Evolutionary conservation across 2,888 invertebrate genomes (phyloP).

Genomic region (Kryphioiulus occultus): DNA sequence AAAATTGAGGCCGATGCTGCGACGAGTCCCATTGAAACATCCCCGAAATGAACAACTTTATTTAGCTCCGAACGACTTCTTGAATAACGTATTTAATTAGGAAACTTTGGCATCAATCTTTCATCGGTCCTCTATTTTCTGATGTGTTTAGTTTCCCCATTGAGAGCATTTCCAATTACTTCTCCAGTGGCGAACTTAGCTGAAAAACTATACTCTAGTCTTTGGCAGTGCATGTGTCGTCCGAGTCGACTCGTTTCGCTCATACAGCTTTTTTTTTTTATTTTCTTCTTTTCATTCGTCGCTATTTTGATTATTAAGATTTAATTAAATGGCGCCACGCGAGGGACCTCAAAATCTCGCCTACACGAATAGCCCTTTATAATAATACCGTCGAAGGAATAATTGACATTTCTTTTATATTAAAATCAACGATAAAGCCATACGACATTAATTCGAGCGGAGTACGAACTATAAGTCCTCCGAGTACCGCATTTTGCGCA

Average conservation of each 20-base stretch:
- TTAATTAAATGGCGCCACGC: neutral
- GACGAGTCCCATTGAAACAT: too few species aligned
- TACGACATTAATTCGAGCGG: too few species aligned
- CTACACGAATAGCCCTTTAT: too few species aligned
- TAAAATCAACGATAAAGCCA: too few species aligned
- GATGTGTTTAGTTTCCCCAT: neutral
- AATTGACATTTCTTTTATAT: too few species aligned
- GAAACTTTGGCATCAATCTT: neutral
- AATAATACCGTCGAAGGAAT: too few species aligned
- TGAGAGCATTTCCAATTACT: slow-evolving; percentile 5
- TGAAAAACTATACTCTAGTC: too few species aligned
- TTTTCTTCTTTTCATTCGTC: neutral
- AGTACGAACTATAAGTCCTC: too few species aligned
- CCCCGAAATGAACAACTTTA: neutral
- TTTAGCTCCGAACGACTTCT: neutral
- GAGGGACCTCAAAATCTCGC: neutral
- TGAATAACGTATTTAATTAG: neutral
- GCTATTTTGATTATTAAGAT: neutral
- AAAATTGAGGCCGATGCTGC: neutral
- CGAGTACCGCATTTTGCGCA: too few species aligned
- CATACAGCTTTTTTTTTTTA: too few species aligned
- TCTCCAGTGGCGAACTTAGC: neutral
- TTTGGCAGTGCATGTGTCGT: too few species aligned
- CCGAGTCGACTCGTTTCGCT: too few species aligned
- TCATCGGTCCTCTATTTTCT: neutral